A percentile compares a stretch with the other conserved stretches of the same genome.
Conservation (phyloP, 2,888 invertebrate species). For the Sinhomidia bicolor region DNA sequence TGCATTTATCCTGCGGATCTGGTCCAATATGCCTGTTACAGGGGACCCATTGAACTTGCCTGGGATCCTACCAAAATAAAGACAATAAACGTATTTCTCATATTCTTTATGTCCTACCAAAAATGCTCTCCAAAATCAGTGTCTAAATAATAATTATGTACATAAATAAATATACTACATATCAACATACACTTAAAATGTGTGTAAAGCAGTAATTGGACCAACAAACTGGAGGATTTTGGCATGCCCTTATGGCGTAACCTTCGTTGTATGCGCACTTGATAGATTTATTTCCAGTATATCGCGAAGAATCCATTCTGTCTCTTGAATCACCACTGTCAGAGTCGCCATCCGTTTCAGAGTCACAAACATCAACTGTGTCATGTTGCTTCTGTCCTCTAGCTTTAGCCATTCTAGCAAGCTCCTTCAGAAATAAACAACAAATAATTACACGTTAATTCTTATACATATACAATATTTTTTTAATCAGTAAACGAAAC, state of each 20-base stretch:
- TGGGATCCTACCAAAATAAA: conserved; percentile 38
- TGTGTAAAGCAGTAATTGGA: conserved; percentile 57
- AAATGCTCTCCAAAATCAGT: too few species aligned
- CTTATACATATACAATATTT: too few species aligned
- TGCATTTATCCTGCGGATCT: conserved; percentile 58
- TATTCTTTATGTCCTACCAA: too few species aligned
- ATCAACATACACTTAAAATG: conserved; percentile 57
- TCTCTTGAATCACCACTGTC: conserved; percentile 54
- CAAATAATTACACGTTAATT: background rate
- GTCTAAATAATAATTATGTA: background rate
- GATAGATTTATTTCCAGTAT: conserved; percentile 12
- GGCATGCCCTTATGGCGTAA: conserved; percentile 55
- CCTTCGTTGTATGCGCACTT: conserved; percentile 62
- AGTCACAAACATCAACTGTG: conserved; percentile 44
- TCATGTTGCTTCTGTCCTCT: conserved; percentile 53
- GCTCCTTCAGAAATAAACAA: background rate
- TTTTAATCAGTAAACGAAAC: too few species aligned
- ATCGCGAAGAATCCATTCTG: background rate
- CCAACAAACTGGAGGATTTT: conserved; percentile 41
- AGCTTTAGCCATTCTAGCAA: conserved; percentile 54
- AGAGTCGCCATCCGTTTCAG: conserved; percentile 49
- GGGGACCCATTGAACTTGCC: conserved; percentile 47
- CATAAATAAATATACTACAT: background rate
- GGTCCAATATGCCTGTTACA: conserved; percentile 55
- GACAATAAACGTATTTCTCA: too few species aligned